Conservation (phyloP, 2,797 vertebrate genomes). For the Cyclopterus lumpus region DNA sequence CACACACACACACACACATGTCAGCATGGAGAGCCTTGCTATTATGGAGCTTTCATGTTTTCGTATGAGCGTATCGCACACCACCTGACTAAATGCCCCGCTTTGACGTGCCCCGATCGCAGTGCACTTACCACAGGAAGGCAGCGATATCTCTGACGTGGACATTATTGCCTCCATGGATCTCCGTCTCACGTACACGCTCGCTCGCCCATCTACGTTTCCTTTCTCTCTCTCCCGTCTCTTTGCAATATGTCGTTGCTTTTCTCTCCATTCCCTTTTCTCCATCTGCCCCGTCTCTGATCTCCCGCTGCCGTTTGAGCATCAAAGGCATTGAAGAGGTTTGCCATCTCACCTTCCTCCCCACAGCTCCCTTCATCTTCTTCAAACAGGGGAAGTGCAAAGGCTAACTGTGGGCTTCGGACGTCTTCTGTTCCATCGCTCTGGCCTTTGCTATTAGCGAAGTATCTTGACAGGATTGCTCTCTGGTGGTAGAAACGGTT, state of each 20-base stretch:
- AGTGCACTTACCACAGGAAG: conserved; percentile 40
- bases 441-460: conserved; percentile 17
- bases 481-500: neutral
- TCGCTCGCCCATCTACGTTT: conserved; percentile 14
- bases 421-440: conserved; percentile 3
- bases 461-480: conserved; percentile 31
- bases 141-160: conserved; percentile 12
- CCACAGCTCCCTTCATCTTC: conserved; percentile 72
- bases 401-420: conserved; percentile 70
- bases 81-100: conserved; percentile 31
- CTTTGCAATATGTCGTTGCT: conserved; percentile 41
- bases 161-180: conserved; percentile 26
- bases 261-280: conserved; percentile 57
- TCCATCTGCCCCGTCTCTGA: conserved; percentile 62
- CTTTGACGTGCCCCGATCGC: conserved; percentile 30
- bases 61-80: conserved; percentile 42
- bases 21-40: conserved; percentile 17
- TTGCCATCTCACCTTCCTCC: conserved; percentile 69
- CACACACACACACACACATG: conserved; percentile 1
- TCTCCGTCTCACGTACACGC: conserved; percentile 31
- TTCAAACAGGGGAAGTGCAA: conserved; percentile 69
- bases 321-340: conserved; percentile 80
- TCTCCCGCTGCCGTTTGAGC: conserved; percentile 76
- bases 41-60: conserved; percentile 36
- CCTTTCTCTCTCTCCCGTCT: conserved; percentile 19